These are phyloP conservation scores for Hippoglossus hippoglossus DNA, from an alignment of 2,797 vertebrate genomes.

Conservation along the genomic window DNA sequence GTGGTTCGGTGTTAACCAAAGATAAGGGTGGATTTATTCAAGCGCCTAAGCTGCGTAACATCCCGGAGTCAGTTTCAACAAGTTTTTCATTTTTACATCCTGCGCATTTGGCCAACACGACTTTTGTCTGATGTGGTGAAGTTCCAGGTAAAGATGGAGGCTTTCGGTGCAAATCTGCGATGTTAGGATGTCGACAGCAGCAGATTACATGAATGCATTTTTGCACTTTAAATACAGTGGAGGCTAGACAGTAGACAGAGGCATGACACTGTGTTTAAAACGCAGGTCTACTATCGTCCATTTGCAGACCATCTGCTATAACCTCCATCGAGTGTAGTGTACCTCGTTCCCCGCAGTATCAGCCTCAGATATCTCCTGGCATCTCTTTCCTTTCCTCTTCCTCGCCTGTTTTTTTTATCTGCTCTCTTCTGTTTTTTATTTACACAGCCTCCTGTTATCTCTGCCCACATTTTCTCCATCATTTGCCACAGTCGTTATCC, in stretches of 20 bases:
- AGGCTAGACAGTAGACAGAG: constrained; percentile 1
- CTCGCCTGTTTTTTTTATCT: constrained; percentile 47
- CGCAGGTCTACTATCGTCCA: constrained; percentile 35
- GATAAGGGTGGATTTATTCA: constrained; percentile 25
- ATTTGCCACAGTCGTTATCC: constrained; percentile 63
- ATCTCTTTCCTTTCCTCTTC: constrained; percentile 42
- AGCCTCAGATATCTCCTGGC: constrained; percentile 16
- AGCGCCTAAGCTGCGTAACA: constrained; percentile 7
- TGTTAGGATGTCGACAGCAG: constrained; percentile 20
- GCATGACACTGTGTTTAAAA: constrained; percentile 10
- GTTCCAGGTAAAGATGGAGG: constrained; percentile 39
- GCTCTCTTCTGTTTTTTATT: constrained; percentile 60
- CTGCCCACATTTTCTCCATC: constrained; percentile 47
- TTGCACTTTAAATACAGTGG: constrained; percentile 21
- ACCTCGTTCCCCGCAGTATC: constrained; percentile 9
- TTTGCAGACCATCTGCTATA: constrained; percentile 41
- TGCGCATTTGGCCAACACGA: constrained; percentile 16
- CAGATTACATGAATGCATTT: constrained; percentile 13
- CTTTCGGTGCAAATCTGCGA: constrained; percentile 21
- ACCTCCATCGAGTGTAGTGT: constrained; percentile 8
- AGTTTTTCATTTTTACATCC: constrained; percentile 35
- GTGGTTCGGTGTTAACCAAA: constrained; percentile 40
- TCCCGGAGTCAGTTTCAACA: constrained; percentile 29
- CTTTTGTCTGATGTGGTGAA: constrained; percentile 34
- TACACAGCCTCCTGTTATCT: constrained; percentile 58